phyloP scores from a whole-genome alignment of 2,888 invertebrate species.

The Harmothoe impar region DNA sequence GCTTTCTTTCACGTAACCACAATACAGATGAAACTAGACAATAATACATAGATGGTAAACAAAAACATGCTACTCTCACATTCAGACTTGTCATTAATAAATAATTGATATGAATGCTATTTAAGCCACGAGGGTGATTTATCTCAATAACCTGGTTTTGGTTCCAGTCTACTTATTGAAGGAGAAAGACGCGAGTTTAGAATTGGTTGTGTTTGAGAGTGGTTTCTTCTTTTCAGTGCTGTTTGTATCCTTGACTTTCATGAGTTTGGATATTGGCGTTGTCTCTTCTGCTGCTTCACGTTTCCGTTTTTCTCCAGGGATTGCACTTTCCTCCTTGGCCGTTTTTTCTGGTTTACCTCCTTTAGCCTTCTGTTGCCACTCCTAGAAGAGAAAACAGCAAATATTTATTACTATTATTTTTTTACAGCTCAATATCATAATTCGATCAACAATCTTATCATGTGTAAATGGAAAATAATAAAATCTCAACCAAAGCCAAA shows the following conservation, averaged over 20 bases:
- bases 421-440: no score
- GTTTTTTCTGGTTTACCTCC: background rate
- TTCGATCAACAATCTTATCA: no score
- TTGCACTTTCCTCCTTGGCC: background rate
- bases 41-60: no score
- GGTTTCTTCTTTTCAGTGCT: conserved; percentile 23
- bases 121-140: background rate
- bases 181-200: background rate
- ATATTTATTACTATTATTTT: no score
- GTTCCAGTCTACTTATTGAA: background rate
- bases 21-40: no score
- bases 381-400: background rate
- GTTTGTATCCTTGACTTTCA: background rate
- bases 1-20: no score
- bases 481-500: no score
- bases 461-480: no score
- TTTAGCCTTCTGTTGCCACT: conserved; percentile 28
- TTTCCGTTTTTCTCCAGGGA: background rate
- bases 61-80: no score
- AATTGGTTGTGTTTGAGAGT: conserved; percentile 24
- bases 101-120: conserved; percentile 7
- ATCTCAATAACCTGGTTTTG: no score
- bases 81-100: no score
- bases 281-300: background rate
- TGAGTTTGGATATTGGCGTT: background rate